Evolutionary conservation across 2,888 invertebrate genomes (phyloP), one percentile per base, ranked within the genome.

Genomic region (Hyppa rectilinea): DNA sequence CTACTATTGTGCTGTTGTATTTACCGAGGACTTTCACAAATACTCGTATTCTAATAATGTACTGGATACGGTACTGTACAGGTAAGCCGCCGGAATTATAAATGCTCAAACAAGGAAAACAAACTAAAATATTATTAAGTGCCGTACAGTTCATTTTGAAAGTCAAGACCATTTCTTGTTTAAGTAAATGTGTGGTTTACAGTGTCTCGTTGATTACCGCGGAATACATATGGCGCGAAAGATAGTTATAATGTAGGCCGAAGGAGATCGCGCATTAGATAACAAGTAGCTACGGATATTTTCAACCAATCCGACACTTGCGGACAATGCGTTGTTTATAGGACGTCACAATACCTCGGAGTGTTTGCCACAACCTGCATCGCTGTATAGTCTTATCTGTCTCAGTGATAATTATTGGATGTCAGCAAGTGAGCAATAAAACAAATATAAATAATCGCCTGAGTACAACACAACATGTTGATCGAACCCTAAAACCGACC

Each of bases 371-470:
- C 26, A 47, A 14, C 4, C 17, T 49, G 49, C 17, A 40, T n/a
- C n/a, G n/a, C n/a, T n/a, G n/a, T 45, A 38, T 20, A 36, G 26
- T 64, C 34, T 72, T 72, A 72, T 72, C 71, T 45, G 2, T 31
- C 17, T 31, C 45, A 63, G 49, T 36, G 43, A 63, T 58, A n/a
- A n/a, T n/a, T n/a, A 49, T 40, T 40, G 2, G 14, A 52, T 68
- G 26, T n/a, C 1, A 36, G 14, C n/a, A 53, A 34, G n/a, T n/a
- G n/a, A n/a, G n/a, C n/a, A 34, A 40, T 23, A 20, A 31, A 6
- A 34, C 36, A 38, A 63, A 36, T 50, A 17, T 14, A 38, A 40
- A 56, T 45, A 14, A 36, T 49, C 34, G 20, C 26, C 12, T n/a
- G n/a, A n/a, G n/a, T n/a, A n/a, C n/a, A n/a, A n/a, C n/a, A n/a